Percentiles rank a stretch among this genome's conserved stretches.
Conservation (phyloP, 2,113 vertebrate species). For the Amblyopsis rosae region DNA sequence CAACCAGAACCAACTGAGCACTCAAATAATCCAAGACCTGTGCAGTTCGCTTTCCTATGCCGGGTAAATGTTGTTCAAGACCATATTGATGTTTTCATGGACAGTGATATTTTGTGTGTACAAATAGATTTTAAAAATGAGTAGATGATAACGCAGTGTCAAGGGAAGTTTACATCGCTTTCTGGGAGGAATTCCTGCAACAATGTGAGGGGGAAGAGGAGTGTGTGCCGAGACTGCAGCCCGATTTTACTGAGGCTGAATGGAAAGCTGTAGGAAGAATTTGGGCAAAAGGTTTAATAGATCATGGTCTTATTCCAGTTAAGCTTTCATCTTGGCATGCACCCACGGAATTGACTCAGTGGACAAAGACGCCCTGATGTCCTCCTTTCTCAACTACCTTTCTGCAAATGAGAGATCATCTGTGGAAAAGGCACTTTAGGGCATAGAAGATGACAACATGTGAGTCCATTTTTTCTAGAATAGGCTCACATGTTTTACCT, state of each 20-base stretch:
- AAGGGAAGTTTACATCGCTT: constrained; percentile 32
- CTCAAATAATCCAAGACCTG: not conserved
- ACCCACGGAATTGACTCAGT: constrained; percentile 28
- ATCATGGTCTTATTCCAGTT: constrained; percentile 13
- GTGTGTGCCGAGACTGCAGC: constrained; percentile 20
- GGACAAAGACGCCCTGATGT: constrained; percentile 18
- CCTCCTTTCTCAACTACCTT: constrained; percentile 8
- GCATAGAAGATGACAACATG: constrained; percentile 31
- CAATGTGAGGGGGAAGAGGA: constrained; percentile 35
- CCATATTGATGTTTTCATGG: constrained; percentile 13
- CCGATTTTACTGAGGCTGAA: constrained; percentile 25
- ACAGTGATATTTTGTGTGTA: too few species aligned
- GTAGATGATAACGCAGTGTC: constrained; percentile 46
- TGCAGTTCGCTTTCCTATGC: constrained; percentile 2
- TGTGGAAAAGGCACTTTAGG: constrained; percentile 27
- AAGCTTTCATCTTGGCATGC: constrained; percentile 30
- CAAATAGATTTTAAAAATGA: constrained; percentile 30
- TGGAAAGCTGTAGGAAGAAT: constrained; percentile 40
- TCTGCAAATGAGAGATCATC: constrained; percentile 12
- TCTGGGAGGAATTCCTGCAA: constrained; percentile 35
- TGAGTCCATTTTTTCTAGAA: constrained; percentile 34
- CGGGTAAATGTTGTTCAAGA: constrained; percentile 17
- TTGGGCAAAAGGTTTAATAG: constrained; percentile 36
- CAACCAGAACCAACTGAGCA: not conserved
- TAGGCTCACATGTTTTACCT: constrained; percentile 40